Percentiles rank a stretch among this genome's conserved stretches.
Conservation (phyloP, 2,113 vertebrate genomes). For the zebrafish (Danio rerio) region GRCz12tu NC_133183.1:9950001-9950500, state of each 20-base stretch:
- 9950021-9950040: too few species aligned
- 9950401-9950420: not conserved
- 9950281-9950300: not conserved
- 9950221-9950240: not conserved
- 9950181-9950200: not conserved
- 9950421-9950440: not conserved
- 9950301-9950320: not conserved
- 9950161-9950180: not conserved
- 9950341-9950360: not conserved
- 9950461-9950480: conserved; percentile 74
- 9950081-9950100: too few species aligned
- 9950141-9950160: not conserved
- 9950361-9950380: not conserved
- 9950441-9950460: not conserved
- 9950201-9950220: not conserved
- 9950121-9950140: too few species aligned
- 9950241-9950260: not conserved
- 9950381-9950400: too few species aligned
- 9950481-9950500: conserved; percentile 82
- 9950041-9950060: too few species aligned
- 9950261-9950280: not conserved
- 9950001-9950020: too few species aligned
- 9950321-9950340: not conserved
- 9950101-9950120: too few species aligned
- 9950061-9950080: too few species aligned